Evolutionary conservation across 2,888 invertebrate species (phyloP), one percentile per base, ranked within the genome.

Genomic region (Tuta absoluta): DNA sequence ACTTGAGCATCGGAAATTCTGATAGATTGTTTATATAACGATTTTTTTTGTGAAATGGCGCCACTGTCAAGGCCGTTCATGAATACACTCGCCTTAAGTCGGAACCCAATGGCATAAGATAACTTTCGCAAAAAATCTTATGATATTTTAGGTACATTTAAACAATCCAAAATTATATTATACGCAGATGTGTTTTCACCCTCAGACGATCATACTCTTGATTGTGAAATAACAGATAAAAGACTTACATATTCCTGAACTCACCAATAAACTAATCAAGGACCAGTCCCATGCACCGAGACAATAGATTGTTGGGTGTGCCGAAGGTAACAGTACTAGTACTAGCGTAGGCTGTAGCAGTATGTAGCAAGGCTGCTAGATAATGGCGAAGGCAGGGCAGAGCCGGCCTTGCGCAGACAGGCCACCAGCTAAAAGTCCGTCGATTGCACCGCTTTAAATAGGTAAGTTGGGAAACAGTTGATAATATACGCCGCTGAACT

Each of bases 361-460:
- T 33, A 8, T 33, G 33, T 45, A 45, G 45, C 45, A 45, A 45
- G n/a, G 45, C 45, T 45, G 37, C 37, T 37, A 37, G n/a, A 45
- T 45, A 45, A 45, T 45, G 17, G n/a, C n/a, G 45, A 45, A 45
- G 45, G 45, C 17, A 45, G 45, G 45, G 45, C 45, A 45, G n/a
- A 4, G 17, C 45, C 45, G 45, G 45, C 45, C 45, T 45, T 45
- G 45, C 45, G 17, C 17, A n/a, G n/a, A 17, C 45, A 45, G 17
- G 45, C 45, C 45, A 17, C 45, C n/a, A 45, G 45, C 17, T 45
- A 45, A 45, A 45, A 17, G 45, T 45, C 45, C 45, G 45, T 45
- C 17, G 45, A 45, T 45, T 45, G 45, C 45, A 45, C 45, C 45
- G 45, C 45, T 45, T 45, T 45, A 4, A 45, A 45, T 45, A 45